Base-by-base conservation (phyloP, 2,888 invertebrate genomes). In the Priocnemis perturbator region DNA sequence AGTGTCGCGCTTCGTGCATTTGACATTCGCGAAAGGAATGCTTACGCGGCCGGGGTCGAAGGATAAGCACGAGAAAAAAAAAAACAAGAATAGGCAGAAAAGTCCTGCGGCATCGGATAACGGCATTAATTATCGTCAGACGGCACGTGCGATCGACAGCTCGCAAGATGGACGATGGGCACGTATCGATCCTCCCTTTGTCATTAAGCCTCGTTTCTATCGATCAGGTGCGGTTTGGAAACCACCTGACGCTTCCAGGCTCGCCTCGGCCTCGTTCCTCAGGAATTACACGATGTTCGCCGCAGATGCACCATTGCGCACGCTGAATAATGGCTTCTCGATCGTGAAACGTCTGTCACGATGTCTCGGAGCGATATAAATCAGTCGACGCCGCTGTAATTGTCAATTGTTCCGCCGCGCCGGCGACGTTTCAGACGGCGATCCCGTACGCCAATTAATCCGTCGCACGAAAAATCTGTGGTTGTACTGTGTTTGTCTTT, bases 191-290 rank as follows among this genome's bases (percentile, higher is more conserved):
- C 71, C 67, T 61, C 63, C 44, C 61, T 61, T 60, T 53, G 71
- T 78, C 78, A 76, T 79, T 73, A 76, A 73, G 72, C 69, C 73
- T 44, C 69, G 67, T 65, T 71, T 69, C 74, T 66, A 81, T 79
- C 81, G 81, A 79, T 81, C 76, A 69, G 67, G 26, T 57, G 70
- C 57, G 70, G 71, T 66, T 72, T 69, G 64, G 67, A 64, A 79
- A 78, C 81, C 77, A 81, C 79, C 81, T 78, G 79, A 73, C 81
- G 77, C 73, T 74, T 73, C 77, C 66, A 69, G 74, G 37, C 62
- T 17, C 17, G 20, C 19, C 59, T 23, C 37, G 37, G 37, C 64
- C 71, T 74, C 71, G 73, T 79, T 75, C 65, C 68, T 69, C 61
- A 72, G 72, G 78, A 74, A 79, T 81, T 81, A 79, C 79, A 78